Evolutionary conservation across 2,113 vertebrate species (phyloP).

Genomic region (Oenanthe oenanthe): DNA sequence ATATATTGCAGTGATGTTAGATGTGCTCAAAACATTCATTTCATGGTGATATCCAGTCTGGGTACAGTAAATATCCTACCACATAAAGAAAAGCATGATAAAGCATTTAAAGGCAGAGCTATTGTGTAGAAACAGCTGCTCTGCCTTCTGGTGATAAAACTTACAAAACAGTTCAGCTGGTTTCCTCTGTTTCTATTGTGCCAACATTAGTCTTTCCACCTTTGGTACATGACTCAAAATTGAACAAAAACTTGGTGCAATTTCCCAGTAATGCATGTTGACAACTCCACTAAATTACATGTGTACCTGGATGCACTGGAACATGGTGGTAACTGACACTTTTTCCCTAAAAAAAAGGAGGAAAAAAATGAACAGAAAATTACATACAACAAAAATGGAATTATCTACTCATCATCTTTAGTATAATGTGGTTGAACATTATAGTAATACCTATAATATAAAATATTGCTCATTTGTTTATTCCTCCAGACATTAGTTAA

Average conservation of each 20-base stretch:
- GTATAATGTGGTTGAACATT: background rate
- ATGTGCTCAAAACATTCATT: background rate
- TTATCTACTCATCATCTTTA: background rate
- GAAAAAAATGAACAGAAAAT: background rate
- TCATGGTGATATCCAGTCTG: background rate
- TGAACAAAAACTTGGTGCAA: background rate
- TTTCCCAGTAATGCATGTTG: background rate
- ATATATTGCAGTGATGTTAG: background rate
- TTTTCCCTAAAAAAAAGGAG: background rate
- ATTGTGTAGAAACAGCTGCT: background rate
- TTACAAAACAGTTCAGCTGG: background rate
- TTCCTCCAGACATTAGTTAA: background rate
- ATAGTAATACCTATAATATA: background rate
- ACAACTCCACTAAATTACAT: background rate
- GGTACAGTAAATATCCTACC: background rate
- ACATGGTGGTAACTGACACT: background rate
- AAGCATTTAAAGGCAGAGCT: constrained; percentile 22
- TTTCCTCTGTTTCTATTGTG: constrained; percentile 9
- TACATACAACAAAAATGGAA: background rate
- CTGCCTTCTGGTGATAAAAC: constrained; percentile 11
- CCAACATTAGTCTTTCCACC: constrained; percentile 11
- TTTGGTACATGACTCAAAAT: constrained; percentile 14
- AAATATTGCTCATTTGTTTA: background rate
- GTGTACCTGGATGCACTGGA: background rate
- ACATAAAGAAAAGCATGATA: background rate